Base-by-base conservation (phyloP, 1,140 invertebrate species). In the Lordiphosa collinella region DNA sequence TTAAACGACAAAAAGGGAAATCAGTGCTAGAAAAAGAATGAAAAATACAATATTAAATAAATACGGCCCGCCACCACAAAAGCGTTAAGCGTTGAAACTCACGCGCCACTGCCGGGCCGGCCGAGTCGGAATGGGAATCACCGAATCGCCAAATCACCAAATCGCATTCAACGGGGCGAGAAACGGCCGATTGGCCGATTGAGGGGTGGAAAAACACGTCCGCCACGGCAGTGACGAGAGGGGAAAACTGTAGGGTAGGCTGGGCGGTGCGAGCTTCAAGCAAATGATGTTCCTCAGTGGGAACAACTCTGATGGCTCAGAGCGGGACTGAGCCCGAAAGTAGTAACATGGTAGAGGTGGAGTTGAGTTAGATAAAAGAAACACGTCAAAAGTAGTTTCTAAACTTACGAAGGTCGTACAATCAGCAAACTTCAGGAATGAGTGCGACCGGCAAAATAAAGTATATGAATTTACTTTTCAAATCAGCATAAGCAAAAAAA, bases 1-100 rank as follows among this genome's bases (percentile, higher is more conserved):
- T 84, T 85, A 84, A 84, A 44, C 79, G 79, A 78, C 79, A 79
- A 86, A 85, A 80, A 78, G 80, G 79, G 79, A 86, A 86, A 85
- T 85, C 79, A 85, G 65, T 86, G 70, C 65, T 67, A 57, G 61
- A 70, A 71, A 71, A 74, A 73, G 70, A 86, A 79, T 71, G 59
- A 72, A 78, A 84, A 84, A 86, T 55, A 70, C 79, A 78, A 84
- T 84, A 84, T 84, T 84, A 84, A 84, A 84, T 84, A 84, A 84
- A 84, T 84, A 84, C 72, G 52, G 51, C 46, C 49, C 48, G 75
- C 63, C 62, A 85, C 78, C 78, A 85, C 78, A 84, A 84, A 29
- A 84, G 63, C 60, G 71, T 82, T 80, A 71, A 74, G 76, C 75
- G 79, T 84, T 73, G 79, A 84, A 85, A 67, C 86, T 86, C 61